These are phyloP conservation scores for Scaptomyza graminum DNA, from an alignment of 1,140 invertebrate genomes.

Conservation along the genomic window DNA sequence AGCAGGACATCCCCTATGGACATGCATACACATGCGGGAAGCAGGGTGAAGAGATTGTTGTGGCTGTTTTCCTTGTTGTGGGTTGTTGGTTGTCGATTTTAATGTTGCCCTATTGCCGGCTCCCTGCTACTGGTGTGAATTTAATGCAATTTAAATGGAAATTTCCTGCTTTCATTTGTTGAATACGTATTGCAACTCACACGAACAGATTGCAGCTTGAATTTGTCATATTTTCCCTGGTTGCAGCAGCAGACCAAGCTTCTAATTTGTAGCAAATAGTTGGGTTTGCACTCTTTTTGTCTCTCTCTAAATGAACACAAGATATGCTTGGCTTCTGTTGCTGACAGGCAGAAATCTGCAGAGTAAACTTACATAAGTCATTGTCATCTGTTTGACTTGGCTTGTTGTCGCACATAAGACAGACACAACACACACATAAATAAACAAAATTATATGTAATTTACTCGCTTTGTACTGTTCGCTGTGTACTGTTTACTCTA, in stretches of 20 bases:
- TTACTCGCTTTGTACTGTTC: slow-evolving; percentile 25
- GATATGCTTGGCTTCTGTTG: slow-evolving; percentile 13
- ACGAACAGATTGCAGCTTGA: slow-evolving; percentile 1
- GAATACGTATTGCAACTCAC: slow-evolving; percentile 41
- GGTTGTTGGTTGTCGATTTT: neutral
- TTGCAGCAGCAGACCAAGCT: slow-evolving; percentile 9
- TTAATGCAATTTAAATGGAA: slow-evolving; percentile 72
- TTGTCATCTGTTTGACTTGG: slow-evolving; percentile 29
- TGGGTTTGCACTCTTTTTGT: neutral
- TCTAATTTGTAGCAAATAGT: slow-evolving; percentile 12
- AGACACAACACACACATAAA: neutral
- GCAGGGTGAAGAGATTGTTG: slow-evolving; percentile 4
- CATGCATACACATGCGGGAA: slow-evolving; percentile 14
- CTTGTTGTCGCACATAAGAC: slow-evolving; percentile 4
- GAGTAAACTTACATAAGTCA: slow-evolving; percentile 19
- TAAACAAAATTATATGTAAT: slow-evolving; percentile 33
- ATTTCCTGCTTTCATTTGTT: slow-evolving; percentile 62
- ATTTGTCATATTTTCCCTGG: slow-evolving; percentile 13
- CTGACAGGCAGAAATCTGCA: slow-evolving; percentile 22
- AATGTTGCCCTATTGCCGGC: slow-evolving; percentile 3
- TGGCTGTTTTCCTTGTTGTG: slow-evolving; percentile 8
- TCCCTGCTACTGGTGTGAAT: slow-evolving; percentile 41
- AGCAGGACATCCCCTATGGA: slow-evolving; percentile 16
- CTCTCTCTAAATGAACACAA: neutral
- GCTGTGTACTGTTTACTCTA: slow-evolving; percentile 21